Evolutionary conservation across 2,888 invertebrate genomes (phyloP).

Genomic region (Pristionchus japonicus): DNA sequence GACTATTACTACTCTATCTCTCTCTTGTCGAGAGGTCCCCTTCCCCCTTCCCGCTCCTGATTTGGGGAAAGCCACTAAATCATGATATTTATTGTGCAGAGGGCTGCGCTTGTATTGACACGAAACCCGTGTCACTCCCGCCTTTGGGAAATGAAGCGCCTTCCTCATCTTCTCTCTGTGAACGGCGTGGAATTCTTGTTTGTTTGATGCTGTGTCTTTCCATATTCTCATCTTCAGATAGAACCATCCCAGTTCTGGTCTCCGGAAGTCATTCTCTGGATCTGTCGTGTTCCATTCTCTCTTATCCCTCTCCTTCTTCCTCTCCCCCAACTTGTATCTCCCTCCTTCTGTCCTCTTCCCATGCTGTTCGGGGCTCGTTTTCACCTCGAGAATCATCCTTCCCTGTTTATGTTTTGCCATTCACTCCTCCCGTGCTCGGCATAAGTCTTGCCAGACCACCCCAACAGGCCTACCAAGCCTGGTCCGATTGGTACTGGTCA

Average conservation of each 20-base stretch:
- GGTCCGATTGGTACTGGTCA: no score
- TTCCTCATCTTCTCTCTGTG: neutral
- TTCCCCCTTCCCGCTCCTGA: neutral
- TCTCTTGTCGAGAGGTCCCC: neutral
- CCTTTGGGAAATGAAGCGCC: neutral
- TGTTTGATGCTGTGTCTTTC: no score
- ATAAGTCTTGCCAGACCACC: no score
- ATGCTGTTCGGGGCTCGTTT: neutral
- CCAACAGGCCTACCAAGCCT: no score
- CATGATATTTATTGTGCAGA: neutral
- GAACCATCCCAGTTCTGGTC: neutral
- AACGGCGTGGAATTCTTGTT: neutral
- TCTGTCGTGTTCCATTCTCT: conserved; percentile 1
- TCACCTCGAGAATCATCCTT: conserved; percentile 1
- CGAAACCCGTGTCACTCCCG: neutral
- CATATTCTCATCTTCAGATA: neutral
- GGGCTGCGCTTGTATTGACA: neutral
- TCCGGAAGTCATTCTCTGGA: conserved; percentile 22
- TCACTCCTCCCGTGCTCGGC: no score
- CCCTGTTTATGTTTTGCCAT: neutral
- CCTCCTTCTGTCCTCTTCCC: neutral
- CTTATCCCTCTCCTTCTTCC: neutral
- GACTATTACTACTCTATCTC: neutral
- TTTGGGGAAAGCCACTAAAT: neutral
- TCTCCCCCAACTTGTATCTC: neutral